phyloP scores from a whole-genome alignment of 2,113 vertebrate species.

The Lepus americanus region DNA sequence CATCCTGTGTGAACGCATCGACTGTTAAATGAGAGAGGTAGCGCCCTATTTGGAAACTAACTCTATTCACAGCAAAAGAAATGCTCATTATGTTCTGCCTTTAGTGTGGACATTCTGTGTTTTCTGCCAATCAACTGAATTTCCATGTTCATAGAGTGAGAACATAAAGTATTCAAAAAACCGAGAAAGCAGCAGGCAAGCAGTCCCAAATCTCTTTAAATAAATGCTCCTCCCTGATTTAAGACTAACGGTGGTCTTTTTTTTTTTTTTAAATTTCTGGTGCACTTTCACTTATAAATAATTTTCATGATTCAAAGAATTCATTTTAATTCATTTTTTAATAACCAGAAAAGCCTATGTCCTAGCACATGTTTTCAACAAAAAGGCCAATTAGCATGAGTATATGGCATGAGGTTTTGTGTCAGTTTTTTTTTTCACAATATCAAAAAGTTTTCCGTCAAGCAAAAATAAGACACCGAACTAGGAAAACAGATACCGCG shows the following conservation, averaged over 20 bases:
- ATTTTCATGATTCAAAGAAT: constrained; percentile 27
- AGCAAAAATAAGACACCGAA: constrained; percentile 39
- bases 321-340: neutral
- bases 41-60: constrained; percentile 31
- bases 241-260: neutral
- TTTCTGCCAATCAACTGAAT: constrained; percentile 70
- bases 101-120: constrained; percentile 59
- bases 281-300: constrained; percentile 54
- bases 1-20: constrained; percentile 50
- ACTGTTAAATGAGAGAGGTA: constrained; percentile 27
- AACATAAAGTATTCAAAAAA: constrained; percentile 49
- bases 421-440: neutral
- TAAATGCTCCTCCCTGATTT: constrained; percentile 28
- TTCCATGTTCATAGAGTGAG: constrained; percentile 61
- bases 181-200: neutral
- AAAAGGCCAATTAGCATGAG: constrained; percentile 17
- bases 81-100: constrained; percentile 50
- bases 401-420: neutral
- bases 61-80: constrained; percentile 62
- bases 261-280: neutral
- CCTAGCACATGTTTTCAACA: constrained; percentile 12
- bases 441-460: neutral
- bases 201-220: neutral
- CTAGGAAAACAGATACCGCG: neutral
- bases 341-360: constrained; percentile 4